Evolutionary conservation across 2,113 vertebrate genomes (phyloP), one percentile per base, ranked within the genome.

Genomic region (Macaca nemestrina): DNA sequence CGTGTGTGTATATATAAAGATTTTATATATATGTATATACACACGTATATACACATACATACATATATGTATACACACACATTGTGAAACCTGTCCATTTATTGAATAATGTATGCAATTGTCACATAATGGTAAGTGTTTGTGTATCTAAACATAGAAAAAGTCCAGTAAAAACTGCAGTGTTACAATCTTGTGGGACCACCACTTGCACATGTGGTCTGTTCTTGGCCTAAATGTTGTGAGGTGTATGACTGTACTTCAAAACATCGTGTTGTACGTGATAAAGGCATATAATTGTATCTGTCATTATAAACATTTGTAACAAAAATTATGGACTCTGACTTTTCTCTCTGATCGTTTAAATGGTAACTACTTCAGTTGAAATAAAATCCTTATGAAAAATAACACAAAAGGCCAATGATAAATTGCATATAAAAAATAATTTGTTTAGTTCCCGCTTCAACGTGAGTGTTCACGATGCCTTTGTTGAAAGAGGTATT

Each of bases 281-380:
- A 40, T 40, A 40, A 38, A 73, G 40, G 40, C 70, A 12, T 22
- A 40, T 40, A 23, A 73, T 40, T 73, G 27, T 64, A 23, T 73
- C 38, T 23, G 38, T 73, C 38, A 64, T 64, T 64, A 30, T 64
- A 64, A 64, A 64, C 30, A 64, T 64, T 6, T 32, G 61, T 64
- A 64, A 64, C 61, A 92, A 82, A 97, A 93, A 80, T 86, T 38
- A 85, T 45, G 22, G 9, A 38, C 14, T 84, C 83, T 95, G 68
- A 95, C 50, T 88, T 95, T 94, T 90, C 30, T 73, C 75, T 93
- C 91, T 84, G 25, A 55, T 84, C 17, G 30, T 80, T 68, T 93
- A 94, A 80, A 83, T 68, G 12, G 20, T 67, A 52, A 81, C 57
- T 76, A 45, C 14, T 57, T 85, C 61, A n/a, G 57, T 38, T 87